Base-by-base conservation (phyloP, 2,113 vertebrate species). In the Cololabis saira region DNA sequence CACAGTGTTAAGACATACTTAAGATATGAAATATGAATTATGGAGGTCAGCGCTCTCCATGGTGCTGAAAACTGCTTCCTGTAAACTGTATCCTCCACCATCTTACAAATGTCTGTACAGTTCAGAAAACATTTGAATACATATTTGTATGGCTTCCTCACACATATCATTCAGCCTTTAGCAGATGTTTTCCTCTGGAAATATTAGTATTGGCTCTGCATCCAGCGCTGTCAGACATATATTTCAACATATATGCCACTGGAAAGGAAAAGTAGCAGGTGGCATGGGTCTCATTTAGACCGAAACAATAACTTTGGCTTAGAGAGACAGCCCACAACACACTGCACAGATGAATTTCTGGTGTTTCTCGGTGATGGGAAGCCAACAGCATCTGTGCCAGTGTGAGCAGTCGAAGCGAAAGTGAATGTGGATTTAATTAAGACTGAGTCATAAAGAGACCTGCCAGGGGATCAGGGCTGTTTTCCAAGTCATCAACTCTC, bases 391-490 rank as follows among this genome's bases (percentile, higher is more conserved):
- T 83, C 79, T 84, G 83, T 56, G 78, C 76, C 77, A 85, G 66
- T 22, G 61, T 71, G 80, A 91, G 89, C 58, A 81, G 71, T 41
- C 14, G 12, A 61, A 74, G 62, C 30, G 51, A 84, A 81, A 79
- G 65, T 64, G 47, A 92, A 87, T 89, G 69, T 90, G 89, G 88
- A 88, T 93, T 94, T 91, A 92, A 93, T 93, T 90, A 91, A 80
- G 78, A 78, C 59, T 42, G 84, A 91, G 87, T 88, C 88, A 89
- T 80, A 76, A 78, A 87, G 65, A 64, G 66, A 66, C 56, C 73
- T 81, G 89, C 88, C 89, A 92, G 78, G 7, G 78, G 71, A 74
- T 8, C 44, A 49, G 18, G 74, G 80, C 51, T 45, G 22, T 37
- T 42, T 19, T 79, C 80, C 71, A 88, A 76, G 57, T 80, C 76